These are phyloP conservation scores for Craseonycteris thonglongyai DNA, from an alignment of 2,113 vertebrate genomes.

Conservation along the genomic window DNA sequence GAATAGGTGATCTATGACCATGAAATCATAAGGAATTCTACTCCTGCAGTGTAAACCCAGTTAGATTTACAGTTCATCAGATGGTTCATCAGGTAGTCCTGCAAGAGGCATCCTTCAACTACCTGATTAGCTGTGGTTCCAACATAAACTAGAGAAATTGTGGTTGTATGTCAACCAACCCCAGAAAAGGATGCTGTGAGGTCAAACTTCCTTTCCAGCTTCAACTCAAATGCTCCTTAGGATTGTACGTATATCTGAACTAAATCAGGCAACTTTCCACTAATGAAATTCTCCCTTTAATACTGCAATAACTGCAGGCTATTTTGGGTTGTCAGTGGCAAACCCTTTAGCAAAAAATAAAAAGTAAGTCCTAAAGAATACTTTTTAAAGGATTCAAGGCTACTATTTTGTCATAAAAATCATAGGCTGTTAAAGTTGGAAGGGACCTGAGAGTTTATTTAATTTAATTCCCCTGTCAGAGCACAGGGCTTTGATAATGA, in stretches of 20 bases:
- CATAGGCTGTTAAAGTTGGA: neutral
- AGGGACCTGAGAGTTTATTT: neutral
- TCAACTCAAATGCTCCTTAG: neutral
- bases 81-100: neutral
- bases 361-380: neutral
- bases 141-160: conserved; percentile 9
- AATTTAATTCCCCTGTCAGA: neutral
- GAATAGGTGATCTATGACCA: neutral
- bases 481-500: neutral
- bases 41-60: neutral
- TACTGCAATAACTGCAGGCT: neutral
- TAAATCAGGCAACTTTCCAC: neutral
- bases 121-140: neutral
- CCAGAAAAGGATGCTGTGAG: neutral
- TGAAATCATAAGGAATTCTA: conserved; percentile 15
- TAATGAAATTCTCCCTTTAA: neutral
- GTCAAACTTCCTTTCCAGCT: neutral
- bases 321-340: neutral
- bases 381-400: neutral
- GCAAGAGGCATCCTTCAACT: neutral
- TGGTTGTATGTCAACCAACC: neutral
- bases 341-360: neutral
- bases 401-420: neutral
- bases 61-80: neutral
- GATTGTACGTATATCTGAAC: neutral